A percentile compares a stretch with the other conserved stretches of the same genome.
These are phyloP conservation scores for Hozukius guyotensis DNA, from an alignment of 2,797 vertebrate genomes.

Conservation along the genomic window DNA sequence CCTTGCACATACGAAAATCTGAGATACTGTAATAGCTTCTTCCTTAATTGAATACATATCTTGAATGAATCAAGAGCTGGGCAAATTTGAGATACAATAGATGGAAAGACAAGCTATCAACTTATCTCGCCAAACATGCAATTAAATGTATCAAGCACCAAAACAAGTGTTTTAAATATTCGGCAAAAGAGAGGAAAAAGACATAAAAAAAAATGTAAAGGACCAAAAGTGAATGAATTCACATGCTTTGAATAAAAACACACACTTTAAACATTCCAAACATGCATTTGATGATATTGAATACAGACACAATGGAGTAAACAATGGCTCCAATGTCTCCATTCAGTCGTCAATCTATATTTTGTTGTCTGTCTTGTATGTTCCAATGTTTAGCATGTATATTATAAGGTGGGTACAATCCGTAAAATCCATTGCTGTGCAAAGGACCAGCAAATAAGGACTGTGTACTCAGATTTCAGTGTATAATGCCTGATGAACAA, in stretches of 20 bases:
- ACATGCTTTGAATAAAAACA: constrained; percentile 41
- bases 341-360: constrained; percentile 40
- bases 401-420: constrained; percentile 49
- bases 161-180: constrained; percentile 4
- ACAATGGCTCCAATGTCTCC: constrained; percentile 36
- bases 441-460: constrained; percentile 66
- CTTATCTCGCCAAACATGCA: neutral
- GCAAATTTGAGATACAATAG: constrained; percentile 16
- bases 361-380: constrained; percentile 67
- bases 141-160: neutral
- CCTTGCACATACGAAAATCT: constrained; percentile 28
- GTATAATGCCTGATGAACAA: constrained; percentile 35
- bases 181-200: neutral
- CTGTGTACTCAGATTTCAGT: constrained; percentile 43
- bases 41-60: constrained; percentile 1
- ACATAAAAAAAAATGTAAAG: neutral
- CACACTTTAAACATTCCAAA: constrained; percentile 79
- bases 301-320: constrained; percentile 47
- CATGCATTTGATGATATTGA: constrained; percentile 40
- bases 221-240: constrained; percentile 16
- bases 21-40: constrained; percentile 15
- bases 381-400: constrained; percentile 66
- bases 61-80: constrained; percentile 28
- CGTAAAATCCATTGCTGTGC: constrained; percentile 71
- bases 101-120: constrained; percentile 8